Base-by-base conservation (phyloP, 2,113 vertebrate genomes). In the Cyprinodon brontotheroides region DNA sequence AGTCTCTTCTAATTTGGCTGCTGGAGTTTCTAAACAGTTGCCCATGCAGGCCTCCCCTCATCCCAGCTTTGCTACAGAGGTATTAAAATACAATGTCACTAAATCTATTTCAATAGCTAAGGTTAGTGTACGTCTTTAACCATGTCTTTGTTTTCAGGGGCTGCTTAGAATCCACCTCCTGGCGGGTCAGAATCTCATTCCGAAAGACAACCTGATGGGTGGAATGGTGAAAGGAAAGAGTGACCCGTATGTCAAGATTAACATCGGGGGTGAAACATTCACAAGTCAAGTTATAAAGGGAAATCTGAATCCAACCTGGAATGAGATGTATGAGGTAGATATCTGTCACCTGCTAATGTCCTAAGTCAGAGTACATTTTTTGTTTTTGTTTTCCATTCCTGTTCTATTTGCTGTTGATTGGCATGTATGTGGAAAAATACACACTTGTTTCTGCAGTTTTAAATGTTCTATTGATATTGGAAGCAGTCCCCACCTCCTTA, bases 301-400 rank as follows among this genome's bases (percentile, higher is more conserved):
- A 70, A 96, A 96, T 65, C 95, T 98, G 15, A 97, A 95, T 85
- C 96, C 97, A 39, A 94, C 89, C 38, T 98, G 97, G 97, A 96
- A 97, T 13, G 96, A 98, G 86, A 93, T 96, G 92, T 97, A 96
- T 78, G 96, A 97, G 96, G 97, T 97, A 86, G 78, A 48, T 65
- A 48, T 0, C 4, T 22, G 15, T 1, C 2, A 2, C n/a, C 4
- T 68, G 11, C 37, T 2, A 8, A 9, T 57, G 20, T n/a, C 7
- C 7, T n/a, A 20, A 57, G 20, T 20, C 15, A 2, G 17, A 53
- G 2, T 29, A 29, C 1, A 29, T 8, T 57, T 57, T 57, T 57
- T 14, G 15, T 57, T 41, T 41, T 41, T 3, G 9, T 3, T 10
- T 6, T 1, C 29, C 29, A 17, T 15, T n/a, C 50, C 10, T 20